Base-by-base conservation (phyloP, 2,797 vertebrate genomes). In the Pangasius larnaudii region DNA sequence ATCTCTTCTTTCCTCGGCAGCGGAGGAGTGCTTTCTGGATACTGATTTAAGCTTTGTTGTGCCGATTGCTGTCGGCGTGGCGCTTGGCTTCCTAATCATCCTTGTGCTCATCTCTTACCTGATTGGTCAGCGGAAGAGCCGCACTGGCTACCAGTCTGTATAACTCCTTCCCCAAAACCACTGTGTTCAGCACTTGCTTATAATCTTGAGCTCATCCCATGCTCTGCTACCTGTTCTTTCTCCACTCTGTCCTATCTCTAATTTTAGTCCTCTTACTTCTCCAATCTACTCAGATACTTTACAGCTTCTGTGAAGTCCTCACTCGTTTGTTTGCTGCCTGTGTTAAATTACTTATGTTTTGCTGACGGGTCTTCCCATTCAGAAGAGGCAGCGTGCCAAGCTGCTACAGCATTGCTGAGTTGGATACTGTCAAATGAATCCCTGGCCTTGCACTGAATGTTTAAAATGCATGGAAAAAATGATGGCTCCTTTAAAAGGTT, bases 41-140 rank as follows among this genome's bases (percentile, higher is more conserved):
- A 96, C 97, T 97, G 98, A 99, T 95, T 97, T 99, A 96, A 99
- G 97, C 96, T 98, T 98, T 97, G 96, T 99, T 95, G 98, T 99
- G 94, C 98, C 98, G 92, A 96, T 99, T 89, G 97, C 97, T 89
- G 97, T 99, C 94, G 98, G 98, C 46, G 93, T 98, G 95, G 96
- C 97, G 0, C 96, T 99, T 94, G 97, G 97, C 95, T 98, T 99
- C 96, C 97, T 98, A 96, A 98, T 99, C 95, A 95, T 99, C 96
- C 97, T 98, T 95, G 97, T 98, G 91, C 97, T 99, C 96, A 96
- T 99, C 95, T 98, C 97, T 96, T 99, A 98, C 88, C 93, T 99
- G 94, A 98, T 98, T 96, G 98, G 98, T 95, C 97, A 97, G 95
- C 97, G 97, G 95, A 99, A 98, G 97, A 98, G 97, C 93, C 97